Percentiles rank a stretch among this genome's conserved stretches.
Evolutionary conservation across 1,140 invertebrate species (phyloP).

Genomic region (Formica exsecta): DNA sequence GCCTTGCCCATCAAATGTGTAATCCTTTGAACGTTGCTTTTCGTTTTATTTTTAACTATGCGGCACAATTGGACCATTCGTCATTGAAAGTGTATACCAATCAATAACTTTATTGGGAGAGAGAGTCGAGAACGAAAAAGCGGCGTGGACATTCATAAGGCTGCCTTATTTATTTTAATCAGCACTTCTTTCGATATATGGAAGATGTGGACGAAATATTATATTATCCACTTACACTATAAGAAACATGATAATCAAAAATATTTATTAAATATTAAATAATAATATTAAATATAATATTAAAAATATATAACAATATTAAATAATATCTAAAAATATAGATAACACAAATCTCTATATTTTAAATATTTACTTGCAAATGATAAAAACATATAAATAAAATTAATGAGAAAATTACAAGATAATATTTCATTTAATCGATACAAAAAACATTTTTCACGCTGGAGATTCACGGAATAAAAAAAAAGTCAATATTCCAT

Average conservation of each 20-base stretch:
- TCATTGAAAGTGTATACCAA: conserved; percentile 58
- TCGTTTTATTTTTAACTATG: conserved; percentile 38
- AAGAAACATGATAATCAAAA: background rate
- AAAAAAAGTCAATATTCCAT: background rate
- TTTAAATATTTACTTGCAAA: background rate
- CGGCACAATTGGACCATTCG: conserved; percentile 32
- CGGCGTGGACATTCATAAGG: background rate
- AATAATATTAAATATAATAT: too few species aligned
- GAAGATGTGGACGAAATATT: background rate
- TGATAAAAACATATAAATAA: background rate
- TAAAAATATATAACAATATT: too few species aligned
- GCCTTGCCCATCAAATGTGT: conserved; percentile 45
- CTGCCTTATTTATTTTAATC: conserved; percentile 41
- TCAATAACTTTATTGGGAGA: conserved; percentile 40
- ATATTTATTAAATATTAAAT: background rate
- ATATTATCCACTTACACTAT: background rate
- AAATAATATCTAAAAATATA: background rate
- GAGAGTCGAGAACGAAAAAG: conserved; percentile 15
- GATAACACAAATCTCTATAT: background rate
- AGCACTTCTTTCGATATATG: conserved; percentile 10
- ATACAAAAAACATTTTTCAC: too few species aligned
- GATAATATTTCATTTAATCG: too few species aligned
- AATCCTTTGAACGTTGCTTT: conserved; percentile 58
- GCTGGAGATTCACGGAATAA: background rate
- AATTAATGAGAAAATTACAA: background rate